Evolutionary conservation across 92 coral and sea anemone genomes (phyloP).

Genomic region (Palythoa caribaeorum): DNA sequence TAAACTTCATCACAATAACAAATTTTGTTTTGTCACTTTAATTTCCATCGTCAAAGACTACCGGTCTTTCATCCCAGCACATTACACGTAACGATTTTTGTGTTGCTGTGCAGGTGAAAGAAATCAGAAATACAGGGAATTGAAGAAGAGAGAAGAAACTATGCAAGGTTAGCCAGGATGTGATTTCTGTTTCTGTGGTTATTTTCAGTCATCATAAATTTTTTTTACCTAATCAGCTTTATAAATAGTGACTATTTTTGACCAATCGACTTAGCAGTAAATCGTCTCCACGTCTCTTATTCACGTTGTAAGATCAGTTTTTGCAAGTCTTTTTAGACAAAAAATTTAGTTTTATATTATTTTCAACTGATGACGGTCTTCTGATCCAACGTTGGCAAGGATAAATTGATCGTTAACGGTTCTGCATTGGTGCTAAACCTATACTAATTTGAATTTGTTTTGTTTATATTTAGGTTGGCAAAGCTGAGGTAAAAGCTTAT

Average conservation of each 20-base stretch:
- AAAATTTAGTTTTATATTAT: too few relatives aligned
- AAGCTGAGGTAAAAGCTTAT: background rate
- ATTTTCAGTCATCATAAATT: background rate
- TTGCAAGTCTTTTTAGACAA: too few relatives aligned
- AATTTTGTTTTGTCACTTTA: background rate
- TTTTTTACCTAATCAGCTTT: too few relatives aligned
- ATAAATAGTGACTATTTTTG: background rate
- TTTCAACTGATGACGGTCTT: too few relatives aligned
- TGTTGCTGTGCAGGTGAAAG: constrained; percentile 73
- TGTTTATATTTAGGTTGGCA: background rate
- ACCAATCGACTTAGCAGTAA: background rate
- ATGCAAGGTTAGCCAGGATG: constrained; percentile 82
- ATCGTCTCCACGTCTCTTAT: too few relatives aligned
- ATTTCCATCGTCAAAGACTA: background rate
- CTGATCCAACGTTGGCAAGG: too few relatives aligned
- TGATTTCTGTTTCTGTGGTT: background rate
- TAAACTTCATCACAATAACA: too few relatives aligned
- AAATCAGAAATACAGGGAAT: constrained; percentile 94
- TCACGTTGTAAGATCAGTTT: too few relatives aligned
- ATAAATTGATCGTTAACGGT: too few relatives aligned
- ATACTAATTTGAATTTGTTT: too few relatives aligned
- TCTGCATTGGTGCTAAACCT: too few relatives aligned
- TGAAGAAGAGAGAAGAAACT: constrained; percentile 95
- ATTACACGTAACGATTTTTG: background rate
- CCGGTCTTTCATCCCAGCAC: background rate